Conservation (phyloP, 2,113 vertebrate species). For the Edolisoma coerulescens region DNA sequence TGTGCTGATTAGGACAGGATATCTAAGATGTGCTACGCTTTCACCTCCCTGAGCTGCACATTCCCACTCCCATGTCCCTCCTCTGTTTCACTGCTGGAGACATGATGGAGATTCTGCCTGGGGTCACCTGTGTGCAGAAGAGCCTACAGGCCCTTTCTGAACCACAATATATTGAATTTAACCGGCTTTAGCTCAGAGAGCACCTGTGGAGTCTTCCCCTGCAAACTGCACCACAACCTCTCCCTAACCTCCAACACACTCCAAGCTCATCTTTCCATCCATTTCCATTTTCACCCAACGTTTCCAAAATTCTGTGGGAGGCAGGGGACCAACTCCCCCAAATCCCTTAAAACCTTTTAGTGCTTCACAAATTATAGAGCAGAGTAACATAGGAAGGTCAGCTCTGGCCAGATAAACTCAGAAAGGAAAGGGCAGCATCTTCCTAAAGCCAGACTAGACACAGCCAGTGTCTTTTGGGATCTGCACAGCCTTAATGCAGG, state of each 20-base stretch:
- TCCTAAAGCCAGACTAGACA: neutral
- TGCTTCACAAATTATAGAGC: neutral
- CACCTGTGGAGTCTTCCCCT: neutral
- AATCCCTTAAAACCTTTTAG: neutral
- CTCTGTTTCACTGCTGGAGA: neutral
- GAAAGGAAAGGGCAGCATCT: neutral
- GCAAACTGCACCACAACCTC: neutral
- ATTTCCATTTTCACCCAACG: neutral
- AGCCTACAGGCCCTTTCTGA: neutral
- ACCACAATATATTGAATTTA: neutral
- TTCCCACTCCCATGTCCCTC: neutral
- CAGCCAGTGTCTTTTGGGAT: neutral
- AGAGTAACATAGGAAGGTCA: neutral
- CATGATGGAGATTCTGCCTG: rapidly evolving
- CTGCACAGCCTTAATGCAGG: neutral
- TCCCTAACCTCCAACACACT: neutral
- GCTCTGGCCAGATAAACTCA: neutral
- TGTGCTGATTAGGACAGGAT: neutral
- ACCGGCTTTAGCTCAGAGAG: neutral
- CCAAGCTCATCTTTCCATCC: neutral
- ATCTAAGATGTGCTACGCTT: neutral
- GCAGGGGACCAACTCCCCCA: neutral
- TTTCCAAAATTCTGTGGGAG: neutral
- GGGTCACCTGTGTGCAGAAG: neutral
- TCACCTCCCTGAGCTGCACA: neutral